These are phyloP conservation scores for Bothrops jararaca DNA, from an alignment of 2,113 vertebrate genomes.

Conservation along the genomic window DNA sequence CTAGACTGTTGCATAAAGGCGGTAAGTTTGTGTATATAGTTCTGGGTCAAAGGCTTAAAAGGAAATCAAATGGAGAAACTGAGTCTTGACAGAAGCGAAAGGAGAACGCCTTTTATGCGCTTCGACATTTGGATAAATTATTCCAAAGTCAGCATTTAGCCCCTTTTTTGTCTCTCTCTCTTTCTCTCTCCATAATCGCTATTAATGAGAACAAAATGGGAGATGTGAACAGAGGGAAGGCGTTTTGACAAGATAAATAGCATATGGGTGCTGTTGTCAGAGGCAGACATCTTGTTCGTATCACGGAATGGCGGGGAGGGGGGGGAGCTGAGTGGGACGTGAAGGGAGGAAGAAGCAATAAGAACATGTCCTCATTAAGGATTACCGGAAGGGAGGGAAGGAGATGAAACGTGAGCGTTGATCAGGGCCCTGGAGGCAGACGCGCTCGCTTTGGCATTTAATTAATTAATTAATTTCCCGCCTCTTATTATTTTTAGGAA, in stretches of 20 bases:
- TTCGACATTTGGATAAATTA: constrained; percentile 62
- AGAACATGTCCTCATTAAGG: constrained; percentile 21
- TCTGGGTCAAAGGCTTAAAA: constrained; percentile 58
- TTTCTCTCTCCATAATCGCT: constrained; percentile 46
- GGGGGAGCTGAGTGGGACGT: constrained; percentile 10
- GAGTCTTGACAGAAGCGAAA: constrained; percentile 60
- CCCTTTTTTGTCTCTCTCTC: constrained; percentile 6
- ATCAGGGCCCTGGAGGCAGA: background rate
- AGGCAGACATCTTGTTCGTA: constrained; percentile 54
- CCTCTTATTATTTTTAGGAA: background rate
- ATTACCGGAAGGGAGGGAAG: background rate
- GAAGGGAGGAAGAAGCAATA: background rate
- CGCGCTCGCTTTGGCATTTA: background rate
- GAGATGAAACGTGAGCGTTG: background rate
- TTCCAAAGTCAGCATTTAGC: constrained; percentile 60
- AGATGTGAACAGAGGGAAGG: constrained; percentile 54
- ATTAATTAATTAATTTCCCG: background rate
- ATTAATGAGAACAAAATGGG: constrained; percentile 67
- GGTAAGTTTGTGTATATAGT: constrained; percentile 48
- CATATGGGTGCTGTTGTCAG: constrained; percentile 67
- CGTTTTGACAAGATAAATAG: constrained; percentile 69
- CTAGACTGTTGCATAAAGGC: constrained; percentile 22
- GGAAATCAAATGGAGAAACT: constrained; percentile 64
- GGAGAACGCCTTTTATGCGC: constrained; percentile 59
- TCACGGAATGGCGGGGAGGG: constrained; percentile 48